A percentile compares a stretch with the other conserved stretches of the same genome.
phyloP scores from a whole-genome alignment of 2,113 vertebrate species.

The Misgurnus mizolepis region DNA sequence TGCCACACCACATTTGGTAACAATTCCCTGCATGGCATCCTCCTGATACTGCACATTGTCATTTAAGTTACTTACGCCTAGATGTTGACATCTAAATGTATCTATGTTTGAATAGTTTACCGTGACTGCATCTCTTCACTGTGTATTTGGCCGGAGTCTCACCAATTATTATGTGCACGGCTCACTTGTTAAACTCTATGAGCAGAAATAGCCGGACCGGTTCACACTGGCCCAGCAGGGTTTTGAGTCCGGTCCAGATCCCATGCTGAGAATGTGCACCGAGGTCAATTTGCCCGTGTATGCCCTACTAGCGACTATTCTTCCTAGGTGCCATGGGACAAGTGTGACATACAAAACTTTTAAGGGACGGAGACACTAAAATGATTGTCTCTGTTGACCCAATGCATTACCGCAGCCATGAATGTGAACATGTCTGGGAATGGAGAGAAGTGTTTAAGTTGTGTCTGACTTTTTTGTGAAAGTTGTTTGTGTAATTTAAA shows the following conservation, averaged over 20 bases:
- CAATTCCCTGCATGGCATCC: neutral
- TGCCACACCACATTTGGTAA: conserved; percentile 10
- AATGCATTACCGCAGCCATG: neutral
- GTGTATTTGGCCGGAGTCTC: neutral
- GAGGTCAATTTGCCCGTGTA: neutral
- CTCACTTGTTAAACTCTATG: conserved; percentile 40
- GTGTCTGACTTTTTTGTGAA: too few relatives aligned
- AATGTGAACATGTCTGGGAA: too few relatives aligned
- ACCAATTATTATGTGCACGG: conserved; percentile 24
- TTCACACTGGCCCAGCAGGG: neutral
- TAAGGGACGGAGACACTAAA: neutral
- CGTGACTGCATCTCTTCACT: conserved; percentile 12
- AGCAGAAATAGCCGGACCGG: conserved; percentile 8
- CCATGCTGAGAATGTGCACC: conserved; percentile 1
- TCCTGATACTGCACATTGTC: conserved; percentile 5
- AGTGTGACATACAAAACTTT: neutral
- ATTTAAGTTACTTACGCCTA: neutral
- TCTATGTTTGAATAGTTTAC: neutral
- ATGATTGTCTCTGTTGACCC: neutral
- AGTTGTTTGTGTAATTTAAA: too few relatives aligned
- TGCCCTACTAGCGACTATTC: neutral
- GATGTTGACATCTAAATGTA: conserved; percentile 3
- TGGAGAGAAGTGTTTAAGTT: too few relatives aligned
- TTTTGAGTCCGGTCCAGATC: neutral
- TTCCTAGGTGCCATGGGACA: neutral